These are phyloP conservation scores for Meloidogyne exigua DNA, from an alignment of 1,140 invertebrate genomes.

Conservation along the genomic window DNA sequence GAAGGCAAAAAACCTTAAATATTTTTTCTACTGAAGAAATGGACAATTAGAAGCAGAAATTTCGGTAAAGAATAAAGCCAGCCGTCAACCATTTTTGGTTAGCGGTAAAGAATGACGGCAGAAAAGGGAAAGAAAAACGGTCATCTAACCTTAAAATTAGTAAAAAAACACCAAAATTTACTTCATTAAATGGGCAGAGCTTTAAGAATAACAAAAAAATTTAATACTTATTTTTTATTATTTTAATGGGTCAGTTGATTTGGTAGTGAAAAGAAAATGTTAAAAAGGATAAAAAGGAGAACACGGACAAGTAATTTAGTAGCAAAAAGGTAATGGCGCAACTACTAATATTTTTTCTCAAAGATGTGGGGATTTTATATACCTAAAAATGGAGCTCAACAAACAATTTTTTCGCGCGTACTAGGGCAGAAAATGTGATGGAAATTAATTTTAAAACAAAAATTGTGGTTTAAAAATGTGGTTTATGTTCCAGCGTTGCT, in stretches of 20 bases:
- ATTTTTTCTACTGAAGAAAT: no score
- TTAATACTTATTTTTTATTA: background rate
- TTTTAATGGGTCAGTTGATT: background rate
- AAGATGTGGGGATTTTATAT: background rate
- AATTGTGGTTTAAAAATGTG: background rate
- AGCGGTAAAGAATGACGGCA: background rate
- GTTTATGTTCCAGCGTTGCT: background rate
- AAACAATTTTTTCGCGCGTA: background rate
- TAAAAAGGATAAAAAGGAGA: background rate
- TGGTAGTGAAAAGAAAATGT: background rate
- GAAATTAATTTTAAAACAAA: background rate
- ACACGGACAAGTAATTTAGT: background rate
- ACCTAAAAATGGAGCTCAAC: background rate
- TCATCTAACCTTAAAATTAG: background rate
- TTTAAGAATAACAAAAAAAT: background rate
- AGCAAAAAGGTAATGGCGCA: background rate
- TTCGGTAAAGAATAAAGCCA: background rate
- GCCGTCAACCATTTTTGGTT: no score
- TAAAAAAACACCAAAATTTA: background rate
- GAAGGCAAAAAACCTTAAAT: background rate
- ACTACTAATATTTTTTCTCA: background rate
- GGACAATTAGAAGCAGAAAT: background rate
- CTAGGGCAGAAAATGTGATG: background rate
- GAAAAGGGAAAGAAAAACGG: background rate
- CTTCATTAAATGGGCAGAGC: slow-evolving; percentile 4